These are phyloP conservation scores for Caenorhabditis plicata DNA, from an alignment of 2,888 invertebrate genomes.

Conservation along the genomic window DNA sequence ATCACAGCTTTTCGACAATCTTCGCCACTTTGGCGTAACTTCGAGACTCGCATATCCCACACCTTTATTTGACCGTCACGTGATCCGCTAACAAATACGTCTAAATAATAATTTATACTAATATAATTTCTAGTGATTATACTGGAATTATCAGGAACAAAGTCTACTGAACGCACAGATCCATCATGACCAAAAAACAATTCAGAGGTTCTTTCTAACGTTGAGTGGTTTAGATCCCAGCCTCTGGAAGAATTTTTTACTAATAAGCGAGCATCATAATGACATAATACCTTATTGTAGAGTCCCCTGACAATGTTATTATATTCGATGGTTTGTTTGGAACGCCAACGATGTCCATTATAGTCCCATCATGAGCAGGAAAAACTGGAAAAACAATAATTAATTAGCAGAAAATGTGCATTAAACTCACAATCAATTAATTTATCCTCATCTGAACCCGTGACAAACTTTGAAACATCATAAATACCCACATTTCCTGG, in stretches of 20 bases:
- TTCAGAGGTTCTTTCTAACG: slow-evolving; percentile 6
- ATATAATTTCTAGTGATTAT: background rate
- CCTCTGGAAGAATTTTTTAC: slow-evolving; percentile 1
- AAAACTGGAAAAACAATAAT: slow-evolving; percentile 17
- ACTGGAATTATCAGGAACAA: slow-evolving; percentile 25
- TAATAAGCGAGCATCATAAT: background rate
- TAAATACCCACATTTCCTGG: slow-evolving; percentile 31
- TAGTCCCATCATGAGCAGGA: slow-evolving; percentile 28
- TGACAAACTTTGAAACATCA: slow-evolving; percentile 13
- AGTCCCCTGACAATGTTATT: slow-evolving; percentile 32
- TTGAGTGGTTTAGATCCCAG: slow-evolving; percentile 22
- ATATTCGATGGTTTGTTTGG: slow-evolving; percentile 16
- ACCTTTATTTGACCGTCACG: slow-evolving; percentile 25
- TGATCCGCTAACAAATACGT: slow-evolving; percentile 27
- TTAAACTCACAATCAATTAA: slow-evolving; percentile 16
- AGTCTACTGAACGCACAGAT: slow-evolving; percentile 24
- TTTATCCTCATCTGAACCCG: slow-evolving; percentile 6
- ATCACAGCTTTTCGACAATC: slow-evolving; percentile 7
- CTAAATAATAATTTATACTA: slow-evolving; percentile 1
- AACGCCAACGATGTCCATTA: slow-evolving; percentile 33
- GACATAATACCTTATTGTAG: slow-evolving; percentile 7
- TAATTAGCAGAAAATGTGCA: background rate
- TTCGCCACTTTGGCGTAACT: slow-evolving; percentile 6
- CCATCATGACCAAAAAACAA: slow-evolving; percentile 30
- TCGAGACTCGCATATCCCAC: slow-evolving; percentile 28